These are phyloP conservation scores for Grapholita molesta DNA, from an alignment of 1,140 invertebrate genomes.

Conservation along the genomic window DNA sequence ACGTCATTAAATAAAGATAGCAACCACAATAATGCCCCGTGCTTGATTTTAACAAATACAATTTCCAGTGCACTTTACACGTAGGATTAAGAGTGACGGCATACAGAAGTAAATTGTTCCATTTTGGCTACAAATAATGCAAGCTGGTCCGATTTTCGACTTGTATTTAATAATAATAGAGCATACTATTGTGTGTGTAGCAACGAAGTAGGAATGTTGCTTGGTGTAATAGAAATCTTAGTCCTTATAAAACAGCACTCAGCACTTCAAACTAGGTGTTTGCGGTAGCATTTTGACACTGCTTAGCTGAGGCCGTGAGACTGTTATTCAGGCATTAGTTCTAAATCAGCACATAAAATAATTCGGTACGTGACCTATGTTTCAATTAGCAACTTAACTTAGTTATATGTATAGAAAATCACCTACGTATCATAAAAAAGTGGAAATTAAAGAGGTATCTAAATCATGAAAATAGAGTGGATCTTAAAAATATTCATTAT, in stretches of 20 bases:
- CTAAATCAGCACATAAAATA: neutral
- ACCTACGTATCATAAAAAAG: too few relatives aligned
- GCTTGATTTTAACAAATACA: neutral
- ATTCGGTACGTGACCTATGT: neutral
- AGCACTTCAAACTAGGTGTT: neutral
- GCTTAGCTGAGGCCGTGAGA: neutral
- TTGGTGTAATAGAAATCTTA: neutral
- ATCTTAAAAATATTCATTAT: too few relatives aligned
- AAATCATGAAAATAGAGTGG: too few relatives aligned
- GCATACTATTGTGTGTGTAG: neutral
- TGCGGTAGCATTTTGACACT: conserved; percentile 8
- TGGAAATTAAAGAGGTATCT: too few relatives aligned
- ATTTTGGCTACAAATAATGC: neutral
- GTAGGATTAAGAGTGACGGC: neutral
- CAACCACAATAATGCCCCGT: neutral
- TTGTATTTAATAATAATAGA: neutral
- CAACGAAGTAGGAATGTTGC: neutral
- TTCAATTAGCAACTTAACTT: too few relatives aligned
- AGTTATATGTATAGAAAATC: too few relatives aligned
- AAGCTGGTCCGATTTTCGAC: neutral
- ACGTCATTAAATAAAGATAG: too few relatives aligned
- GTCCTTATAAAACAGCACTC: neutral
- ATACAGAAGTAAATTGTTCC: neutral
- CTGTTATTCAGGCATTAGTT: neutral
- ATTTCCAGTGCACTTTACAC: neutral